Percentiles rank a stretch among this genome's conserved stretches.
phyloP scores from a whole-genome alignment of 2,797 vertebrate genomes.

The Clarias fuscus region DNA sequence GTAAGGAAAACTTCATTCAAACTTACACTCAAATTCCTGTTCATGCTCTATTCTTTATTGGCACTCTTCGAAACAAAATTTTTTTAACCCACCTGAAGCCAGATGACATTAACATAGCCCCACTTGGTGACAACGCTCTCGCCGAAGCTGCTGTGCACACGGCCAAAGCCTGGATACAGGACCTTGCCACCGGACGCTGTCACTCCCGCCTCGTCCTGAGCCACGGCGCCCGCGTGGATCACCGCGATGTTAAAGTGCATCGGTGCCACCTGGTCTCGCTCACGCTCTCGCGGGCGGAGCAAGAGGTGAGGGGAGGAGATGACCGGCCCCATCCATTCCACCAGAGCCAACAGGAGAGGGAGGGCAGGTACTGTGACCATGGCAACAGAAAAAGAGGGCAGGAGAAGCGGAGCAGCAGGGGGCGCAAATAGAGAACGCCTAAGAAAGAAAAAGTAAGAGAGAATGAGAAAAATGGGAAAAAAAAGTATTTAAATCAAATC shows the following conservation, averaged over 20 bases:
- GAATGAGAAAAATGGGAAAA: background rate
- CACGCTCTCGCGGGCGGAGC: constrained; percentile 78
- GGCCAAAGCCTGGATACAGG: constrained; percentile 76
- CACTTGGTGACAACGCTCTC: constrained; percentile 81
- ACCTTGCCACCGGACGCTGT: constrained; percentile 74
- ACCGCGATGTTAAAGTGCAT: constrained; percentile 93
- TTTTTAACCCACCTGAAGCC: constrained; percentile 75
- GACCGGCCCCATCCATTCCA: constrained; percentile 80
- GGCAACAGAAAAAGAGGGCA: constrained; percentile 74
- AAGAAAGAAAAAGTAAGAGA: constrained; percentile 55
- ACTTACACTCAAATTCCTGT: background rate
- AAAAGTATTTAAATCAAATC: constrained; percentile 20
- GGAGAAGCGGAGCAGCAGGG: constrained; percentile 56
- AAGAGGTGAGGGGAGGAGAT: constrained; percentile 87
- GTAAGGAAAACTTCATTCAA: background rate
- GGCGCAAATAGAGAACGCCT: constrained; percentile 75
- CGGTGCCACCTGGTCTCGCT: constrained; percentile 81
- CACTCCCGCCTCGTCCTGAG: constrained; percentile 71
- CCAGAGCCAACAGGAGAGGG: constrained; percentile 80
- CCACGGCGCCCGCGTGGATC: constrained; percentile 77
- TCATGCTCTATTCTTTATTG: background rate
- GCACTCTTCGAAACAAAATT: background rate
- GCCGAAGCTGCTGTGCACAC: constrained; percentile 78
- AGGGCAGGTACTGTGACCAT: constrained; percentile 84
- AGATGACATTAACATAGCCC: constrained; percentile 81